Base-by-base conservation (phyloP, 2,888 invertebrate species). In the Arenicola marina region DNA sequence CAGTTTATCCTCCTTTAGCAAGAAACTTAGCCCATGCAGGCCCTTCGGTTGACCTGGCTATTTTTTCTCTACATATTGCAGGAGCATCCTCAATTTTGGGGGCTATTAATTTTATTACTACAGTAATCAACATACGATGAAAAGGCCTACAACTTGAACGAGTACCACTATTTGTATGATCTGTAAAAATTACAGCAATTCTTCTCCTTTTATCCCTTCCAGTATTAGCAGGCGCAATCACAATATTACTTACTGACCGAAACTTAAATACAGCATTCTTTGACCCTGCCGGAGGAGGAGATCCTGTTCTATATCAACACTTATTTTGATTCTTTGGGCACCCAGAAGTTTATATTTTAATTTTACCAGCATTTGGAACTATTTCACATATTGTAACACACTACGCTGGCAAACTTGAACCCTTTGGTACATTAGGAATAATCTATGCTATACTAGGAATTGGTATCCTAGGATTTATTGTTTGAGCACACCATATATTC, bases 321-420 rank as follows among this genome's bases (percentile, higher is more conserved):
- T 85, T 92, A 87, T 91, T 92, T 85, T 92, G 91, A 89, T 92
- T 92, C 86, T 92, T 92, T 87, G 92, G 91, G 0, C 92, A 92
- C 61, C 92, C 91, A 11, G 91, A 92, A 88, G 91, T 92, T 67
- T 92, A 92, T 85, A 91, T 92, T 90, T 84, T 92, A 86, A 91
- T 92, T 89, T 78, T 92, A 75, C 91, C 91, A 0, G 91, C 89
- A 83, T 92, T 92, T 87, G 91, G 91, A 0, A 87, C 92, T 86
- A 89, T 92, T 82, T 91, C 90, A 0, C 91, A 91, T 80, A 89
- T 91, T 86, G 88, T 91, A 83, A 87, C 87, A 0, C 88, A 89
- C 18, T 65, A 72, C 44, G 70, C 72, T 34, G 62, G 88, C 4
- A 91, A 91, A 88, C 89, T 89, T 74, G 88, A 89, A 88, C 87